Evolutionary conservation across 1,140 invertebrate species (phyloP), one percentile per base, ranked within the genome.

Genomic region (Papilio dardanus): DNA sequence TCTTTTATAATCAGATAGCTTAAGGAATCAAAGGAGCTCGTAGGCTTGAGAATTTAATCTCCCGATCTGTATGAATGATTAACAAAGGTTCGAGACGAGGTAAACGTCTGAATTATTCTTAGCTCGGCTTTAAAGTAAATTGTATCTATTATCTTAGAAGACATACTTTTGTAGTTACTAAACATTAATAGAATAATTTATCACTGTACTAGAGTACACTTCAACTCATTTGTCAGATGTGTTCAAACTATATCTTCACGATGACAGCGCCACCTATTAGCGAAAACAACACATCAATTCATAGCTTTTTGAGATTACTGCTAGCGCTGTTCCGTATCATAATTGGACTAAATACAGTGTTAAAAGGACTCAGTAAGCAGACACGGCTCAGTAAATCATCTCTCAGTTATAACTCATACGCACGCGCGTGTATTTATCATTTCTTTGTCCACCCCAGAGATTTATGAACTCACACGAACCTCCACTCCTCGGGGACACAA

Each of bases 381-480:
- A 76, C 80, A 81, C 84, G 81, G 66, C 81, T 81, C 74, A 79
- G 74, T 84, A 83, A 71, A 84, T 86, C 83, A 83, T 76, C 33
- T 37, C 33, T 42, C 37, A 73, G 58, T 68, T 81, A 86, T 86
- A 83, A 82, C 79, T 83, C 82, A 81, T 71, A 77, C 80, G 50
- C 81, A 81, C 81, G 66, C 77, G 79, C 74, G 76, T 75, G 75
- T 86, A 85, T 87, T 83, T 87, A 87, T 87, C 83, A 87, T 87
- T 87, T 85, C 82, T 87, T 85, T 87, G 85, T 87, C 83, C 84
- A 80, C 82, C 79, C 74, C 16, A 42, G 74, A 84, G 85, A 87
- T 85, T 84, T 83, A 86, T 83, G 24, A 33, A 50, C 40, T 71
- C 54, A 69, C 71, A 71, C 69, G 79, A 79, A 77, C 75, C 80